phyloP scores from a whole-genome alignment of 2,113 vertebrate genomes.

The Hippopotamus amphibius region DNA sequence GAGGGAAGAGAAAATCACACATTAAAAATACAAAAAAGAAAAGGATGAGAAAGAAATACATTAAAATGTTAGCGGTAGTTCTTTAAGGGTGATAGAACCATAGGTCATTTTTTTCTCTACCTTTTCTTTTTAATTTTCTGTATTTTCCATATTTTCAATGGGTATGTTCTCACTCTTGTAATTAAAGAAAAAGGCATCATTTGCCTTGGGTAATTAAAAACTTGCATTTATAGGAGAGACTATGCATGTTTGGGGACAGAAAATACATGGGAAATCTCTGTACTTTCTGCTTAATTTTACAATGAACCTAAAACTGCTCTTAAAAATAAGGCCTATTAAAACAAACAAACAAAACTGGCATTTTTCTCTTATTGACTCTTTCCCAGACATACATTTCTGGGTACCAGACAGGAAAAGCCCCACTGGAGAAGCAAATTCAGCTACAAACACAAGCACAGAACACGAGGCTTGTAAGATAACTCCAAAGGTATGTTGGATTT shows the following conservation, averaged over 20 bases:
- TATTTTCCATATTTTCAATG: conserved; percentile 36
- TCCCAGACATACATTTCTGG: background rate
- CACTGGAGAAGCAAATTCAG: background rate
- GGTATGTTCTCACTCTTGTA: conserved; percentile 15
- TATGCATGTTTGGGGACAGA: background rate
- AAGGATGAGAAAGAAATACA: background rate
- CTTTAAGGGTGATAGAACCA: background rate
- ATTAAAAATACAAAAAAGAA: conserved; percentile 47
- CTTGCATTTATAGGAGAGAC: background rate
- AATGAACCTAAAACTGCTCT: conserved; percentile 4
- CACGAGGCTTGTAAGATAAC: background rate
- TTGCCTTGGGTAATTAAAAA: conserved; percentile 7
- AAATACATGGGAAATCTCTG: background rate
- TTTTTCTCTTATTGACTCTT: conserved; percentile 33
- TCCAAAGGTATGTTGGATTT: background rate
- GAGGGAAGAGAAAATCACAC: background rate
- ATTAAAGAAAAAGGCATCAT: background rate
- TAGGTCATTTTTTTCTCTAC: background rate
- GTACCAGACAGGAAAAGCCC: background rate
- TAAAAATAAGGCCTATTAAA: background rate
- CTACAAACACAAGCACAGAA: background rate
- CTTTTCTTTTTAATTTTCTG: conserved; percentile 14
- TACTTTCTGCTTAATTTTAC: background rate
- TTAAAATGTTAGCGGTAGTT: conserved; percentile 1
- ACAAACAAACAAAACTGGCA: background rate